phyloP scores from a whole-genome alignment of 2,113 vertebrate species.

The Procavia capensis region DNA sequence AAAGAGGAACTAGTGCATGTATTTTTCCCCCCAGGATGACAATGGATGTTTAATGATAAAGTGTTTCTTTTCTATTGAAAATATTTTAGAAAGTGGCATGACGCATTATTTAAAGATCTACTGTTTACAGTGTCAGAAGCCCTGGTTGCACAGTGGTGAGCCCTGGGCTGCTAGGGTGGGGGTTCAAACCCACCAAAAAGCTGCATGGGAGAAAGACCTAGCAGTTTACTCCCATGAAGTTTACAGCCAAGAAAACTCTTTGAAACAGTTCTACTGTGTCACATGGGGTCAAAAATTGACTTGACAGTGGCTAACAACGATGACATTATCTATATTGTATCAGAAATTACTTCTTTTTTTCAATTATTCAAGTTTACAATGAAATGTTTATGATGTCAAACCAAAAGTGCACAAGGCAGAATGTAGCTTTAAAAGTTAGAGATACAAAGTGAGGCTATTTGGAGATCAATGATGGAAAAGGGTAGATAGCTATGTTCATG shows the following conservation, averaged over 20 bases:
- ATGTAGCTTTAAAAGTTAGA: background rate
- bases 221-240: too few relatives aligned
- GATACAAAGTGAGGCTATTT: background rate
- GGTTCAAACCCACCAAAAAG: too few relatives aligned
- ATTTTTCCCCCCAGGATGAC: background rate
- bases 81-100: background rate
- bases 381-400: background rate
- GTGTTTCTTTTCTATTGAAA: background rate
- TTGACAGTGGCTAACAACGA: too few relatives aligned
- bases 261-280: too few relatives aligned
- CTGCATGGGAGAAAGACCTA: too few relatives aligned
- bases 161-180: too few relatives aligned
- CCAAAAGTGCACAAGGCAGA: background rate
- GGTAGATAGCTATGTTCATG: accelerated
- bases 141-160: too few relatives aligned
- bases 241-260: too few relatives aligned
- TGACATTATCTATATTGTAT: background rate
- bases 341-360: background rate
- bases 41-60: background rate
- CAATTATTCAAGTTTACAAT: background rate
- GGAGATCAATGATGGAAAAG: background rate
- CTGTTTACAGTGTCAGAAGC: background rate
- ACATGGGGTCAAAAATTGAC: too few relatives aligned
- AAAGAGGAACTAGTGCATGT: background rate
- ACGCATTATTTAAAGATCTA: background rate